Evolutionary conservation across 2,888 invertebrate genomes (phyloP).

Genomic region (Caradrina kadenii): DNA sequence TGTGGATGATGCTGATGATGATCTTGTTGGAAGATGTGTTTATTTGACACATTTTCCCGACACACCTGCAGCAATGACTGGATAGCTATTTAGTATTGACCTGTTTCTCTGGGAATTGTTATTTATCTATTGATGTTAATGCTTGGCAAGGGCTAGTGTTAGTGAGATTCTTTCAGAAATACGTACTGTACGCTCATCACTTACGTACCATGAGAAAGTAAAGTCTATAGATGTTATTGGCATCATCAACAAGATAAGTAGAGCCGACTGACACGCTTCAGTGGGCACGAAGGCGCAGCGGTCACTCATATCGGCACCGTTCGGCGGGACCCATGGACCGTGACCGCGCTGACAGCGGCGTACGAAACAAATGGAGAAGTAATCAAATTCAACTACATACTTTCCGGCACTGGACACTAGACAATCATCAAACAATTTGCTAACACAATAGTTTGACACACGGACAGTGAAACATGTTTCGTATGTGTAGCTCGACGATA

Average conservation of each 20-base stretch:
- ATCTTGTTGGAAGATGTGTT: background rate
- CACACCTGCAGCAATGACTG: background rate
- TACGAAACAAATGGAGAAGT: slow-evolving; percentile 10
- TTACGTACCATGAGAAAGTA: slow-evolving; percentile 12
- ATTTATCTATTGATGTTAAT: background rate
- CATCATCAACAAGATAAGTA: slow-evolving; percentile 20
- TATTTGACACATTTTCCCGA: background rate
- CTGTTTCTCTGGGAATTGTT: background rate
- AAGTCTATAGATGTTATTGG: slow-evolving; percentile 11
- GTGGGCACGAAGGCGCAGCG: slow-evolving; percentile 31
- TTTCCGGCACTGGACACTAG: background rate
- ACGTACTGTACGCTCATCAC: slow-evolving; percentile 11
- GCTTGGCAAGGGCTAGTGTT: background rate
- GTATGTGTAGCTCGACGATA: background rate
- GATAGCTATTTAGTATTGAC: background rate
- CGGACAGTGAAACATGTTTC: background rate
- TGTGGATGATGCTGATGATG: no score
- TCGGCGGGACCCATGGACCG: slow-evolving; percentile 49
- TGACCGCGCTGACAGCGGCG: slow-evolving; percentile 25
- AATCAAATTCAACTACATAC: background rate
- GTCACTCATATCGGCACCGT: slow-evolving; percentile 44
- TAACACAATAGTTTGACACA: background rate
- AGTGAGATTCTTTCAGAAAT: slow-evolving; percentile 1
- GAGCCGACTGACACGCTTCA: slow-evolving; percentile 31
- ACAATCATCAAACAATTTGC: background rate